phyloP scores from a whole-genome alignment of 2,888 invertebrate species.

The Cantharis rufa region DNA sequence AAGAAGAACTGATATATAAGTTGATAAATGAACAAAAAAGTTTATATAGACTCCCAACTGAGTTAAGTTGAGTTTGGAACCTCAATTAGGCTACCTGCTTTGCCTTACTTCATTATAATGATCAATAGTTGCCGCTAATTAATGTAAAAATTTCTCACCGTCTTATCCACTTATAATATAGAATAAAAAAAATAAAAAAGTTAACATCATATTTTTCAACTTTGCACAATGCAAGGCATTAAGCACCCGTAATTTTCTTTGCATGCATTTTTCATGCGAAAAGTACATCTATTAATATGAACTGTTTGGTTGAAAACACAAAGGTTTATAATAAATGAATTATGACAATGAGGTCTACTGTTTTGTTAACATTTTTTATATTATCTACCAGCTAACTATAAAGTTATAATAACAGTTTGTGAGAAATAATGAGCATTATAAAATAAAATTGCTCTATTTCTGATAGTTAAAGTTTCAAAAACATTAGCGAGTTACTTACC shows the following conservation, averaged over 20 bases:
- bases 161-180: background rate
- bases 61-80: slow-evolving; percentile 21
- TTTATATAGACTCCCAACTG: slow-evolving; percentile 26
- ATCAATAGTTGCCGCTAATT: slow-evolving; percentile 34
- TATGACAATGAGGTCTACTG: slow-evolving; percentile 13
- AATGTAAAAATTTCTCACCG: slow-evolving; percentile 25
- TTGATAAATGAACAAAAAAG: slow-evolving; percentile 5
- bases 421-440: background rate
- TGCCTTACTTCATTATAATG: slow-evolving; percentile 19
- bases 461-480: background rate
- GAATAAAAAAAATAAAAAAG: slow-evolving; percentile 1
- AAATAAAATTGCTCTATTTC: background rate
- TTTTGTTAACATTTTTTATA: background rate
- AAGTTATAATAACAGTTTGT: background rate
- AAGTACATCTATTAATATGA: slow-evolving; percentile 8
- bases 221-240: slow-evolving; percentile 16
- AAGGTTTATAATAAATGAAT: slow-evolving; percentile 18
- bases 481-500: background rate
- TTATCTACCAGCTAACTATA: background rate
- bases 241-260: slow-evolving; percentile 7
- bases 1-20: background rate
- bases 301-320: slow-evolving; percentile 9
- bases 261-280: slow-evolving; percentile 13
- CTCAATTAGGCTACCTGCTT: slow-evolving; percentile 35
- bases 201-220: slow-evolving; percentile 1